A percentile compares a stretch with the other conserved stretches of the same genome.
phyloP scores from a whole-genome alignment of 2,888 invertebrate genomes.

The Mythimna ferrago region DNA sequence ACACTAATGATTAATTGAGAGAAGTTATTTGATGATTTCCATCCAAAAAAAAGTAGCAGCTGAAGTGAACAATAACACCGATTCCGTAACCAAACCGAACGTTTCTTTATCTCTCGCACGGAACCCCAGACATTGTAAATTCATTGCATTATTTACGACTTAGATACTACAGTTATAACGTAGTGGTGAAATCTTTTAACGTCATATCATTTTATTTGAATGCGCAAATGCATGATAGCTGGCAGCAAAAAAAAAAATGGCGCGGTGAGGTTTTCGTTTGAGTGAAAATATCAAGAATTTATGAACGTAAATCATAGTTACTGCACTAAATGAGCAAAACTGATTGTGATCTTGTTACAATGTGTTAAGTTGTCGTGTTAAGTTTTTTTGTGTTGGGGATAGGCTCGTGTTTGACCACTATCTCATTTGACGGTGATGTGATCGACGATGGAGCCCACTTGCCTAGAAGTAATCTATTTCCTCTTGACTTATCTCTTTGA shows the following conservation, averaged over 20 bases:
- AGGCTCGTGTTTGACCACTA: too few species aligned
- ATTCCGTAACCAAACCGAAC: slow-evolving; percentile 17
- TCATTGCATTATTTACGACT: slow-evolving; percentile 38
- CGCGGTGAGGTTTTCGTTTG: slow-evolving; percentile 6
- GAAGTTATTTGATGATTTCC: too few species aligned
- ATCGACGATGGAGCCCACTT: too few species aligned
- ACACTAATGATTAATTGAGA: too few species aligned
- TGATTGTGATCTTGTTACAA: neutral
- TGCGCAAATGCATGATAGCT: slow-evolving; percentile 39
- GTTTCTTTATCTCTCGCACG: slow-evolving; percentile 18
- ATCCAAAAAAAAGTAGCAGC: too few species aligned
- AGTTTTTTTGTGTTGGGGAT: neutral
- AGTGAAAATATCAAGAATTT: slow-evolving; percentile 41
- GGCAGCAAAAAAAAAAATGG: slow-evolving; percentile 21
- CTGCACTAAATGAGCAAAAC: neutral
- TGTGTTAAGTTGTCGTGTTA: neutral
- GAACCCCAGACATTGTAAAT: slow-evolving; percentile 14
- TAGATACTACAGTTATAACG: slow-evolving; percentile 48
- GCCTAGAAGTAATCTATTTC: too few species aligned
- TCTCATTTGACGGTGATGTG: too few species aligned
- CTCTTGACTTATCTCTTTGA: too few species aligned
- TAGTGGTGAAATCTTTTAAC: slow-evolving; percentile 64
- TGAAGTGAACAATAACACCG: neutral
- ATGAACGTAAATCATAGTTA: slow-evolving; percentile 20
- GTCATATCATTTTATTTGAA: slow-evolving; percentile 57